Evolutionary conservation across 2,888 invertebrate species (phyloP).

Genomic region (Cartodere bifasciata): DNA sequence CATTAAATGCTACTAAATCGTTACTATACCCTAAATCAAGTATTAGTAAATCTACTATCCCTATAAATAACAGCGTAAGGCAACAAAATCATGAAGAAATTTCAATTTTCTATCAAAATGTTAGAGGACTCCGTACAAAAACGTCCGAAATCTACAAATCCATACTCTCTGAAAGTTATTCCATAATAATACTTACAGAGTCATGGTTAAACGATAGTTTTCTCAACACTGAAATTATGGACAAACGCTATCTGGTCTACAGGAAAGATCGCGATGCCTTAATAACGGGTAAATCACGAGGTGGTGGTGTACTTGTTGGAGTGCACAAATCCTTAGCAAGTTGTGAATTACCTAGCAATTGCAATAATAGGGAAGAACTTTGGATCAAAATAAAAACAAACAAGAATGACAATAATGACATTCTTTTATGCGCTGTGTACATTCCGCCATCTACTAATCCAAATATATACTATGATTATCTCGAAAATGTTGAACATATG

Average conservation of each 20-base stretch:
- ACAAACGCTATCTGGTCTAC: background rate
- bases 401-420: no score
- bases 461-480: no score
- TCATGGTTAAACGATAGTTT: conserved; percentile 2
- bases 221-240: background rate
- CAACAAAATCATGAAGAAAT: background rate
- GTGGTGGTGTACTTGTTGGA: background rate
- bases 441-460: no score
- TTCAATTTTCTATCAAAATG: conserved; percentile 7
- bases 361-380: no score
- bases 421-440: no score
- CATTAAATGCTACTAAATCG: no score
- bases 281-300: background rate
- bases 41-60: no score
- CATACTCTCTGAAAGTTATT: conserved; percentile 1
- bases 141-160: conserved; percentile 1
- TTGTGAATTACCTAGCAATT: no score
- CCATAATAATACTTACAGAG: background rate
- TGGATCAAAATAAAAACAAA: no score
- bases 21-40: no score
- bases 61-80: no score
- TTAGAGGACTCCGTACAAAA: conserved; percentile 6
- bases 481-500: no score
- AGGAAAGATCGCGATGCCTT: conserved; percentile 1
- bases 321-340: background rate